A percentile compares a stretch with the other conserved stretches of the same genome.
These are phyloP conservation scores for Ephestia elutella DNA, from an alignment of 1,140 invertebrate genomes.

Conservation along the genomic window DNA sequence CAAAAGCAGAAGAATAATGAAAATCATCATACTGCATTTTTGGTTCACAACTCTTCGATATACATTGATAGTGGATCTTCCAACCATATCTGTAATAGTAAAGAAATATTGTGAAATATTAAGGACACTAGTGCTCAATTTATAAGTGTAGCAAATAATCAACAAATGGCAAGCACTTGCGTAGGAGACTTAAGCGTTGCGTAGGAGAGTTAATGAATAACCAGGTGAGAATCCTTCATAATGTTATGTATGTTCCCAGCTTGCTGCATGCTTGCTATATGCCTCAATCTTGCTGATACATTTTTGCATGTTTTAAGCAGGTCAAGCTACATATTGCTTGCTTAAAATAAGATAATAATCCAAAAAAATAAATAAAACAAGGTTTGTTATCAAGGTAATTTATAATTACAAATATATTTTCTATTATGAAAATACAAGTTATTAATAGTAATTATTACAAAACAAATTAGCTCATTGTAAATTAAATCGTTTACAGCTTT, in stretches of 20 bases:
- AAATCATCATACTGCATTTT: neutral
- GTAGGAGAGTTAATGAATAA: neutral
- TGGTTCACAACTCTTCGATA: neutral
- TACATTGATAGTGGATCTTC: neutral
- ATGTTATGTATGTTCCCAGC: neutral
- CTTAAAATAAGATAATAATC: too few relatives aligned
- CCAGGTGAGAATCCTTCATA: neutral
- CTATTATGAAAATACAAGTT: too few relatives aligned
- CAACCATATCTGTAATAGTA: neutral
- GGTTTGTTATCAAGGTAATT: too few relatives aligned
- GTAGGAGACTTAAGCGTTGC: neutral
- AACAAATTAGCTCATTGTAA: too few relatives aligned
- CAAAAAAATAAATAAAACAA: too few relatives aligned
- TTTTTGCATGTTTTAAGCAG: neutral
- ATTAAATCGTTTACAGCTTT: too few relatives aligned
- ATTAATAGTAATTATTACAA: too few relatives aligned
- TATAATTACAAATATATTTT: too few relatives aligned
- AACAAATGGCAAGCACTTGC: neutral
- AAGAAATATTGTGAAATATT: neutral
- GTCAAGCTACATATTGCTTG: too few relatives aligned
- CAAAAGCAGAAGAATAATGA: neutral
- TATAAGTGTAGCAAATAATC: neutral
- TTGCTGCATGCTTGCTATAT: neutral
- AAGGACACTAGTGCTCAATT: neutral
- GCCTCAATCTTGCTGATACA: too few relatives aligned